These are phyloP conservation scores for Etheostoma spectabile DNA, from an alignment of 2,113 vertebrate species.

Conservation along the genomic window DNA sequence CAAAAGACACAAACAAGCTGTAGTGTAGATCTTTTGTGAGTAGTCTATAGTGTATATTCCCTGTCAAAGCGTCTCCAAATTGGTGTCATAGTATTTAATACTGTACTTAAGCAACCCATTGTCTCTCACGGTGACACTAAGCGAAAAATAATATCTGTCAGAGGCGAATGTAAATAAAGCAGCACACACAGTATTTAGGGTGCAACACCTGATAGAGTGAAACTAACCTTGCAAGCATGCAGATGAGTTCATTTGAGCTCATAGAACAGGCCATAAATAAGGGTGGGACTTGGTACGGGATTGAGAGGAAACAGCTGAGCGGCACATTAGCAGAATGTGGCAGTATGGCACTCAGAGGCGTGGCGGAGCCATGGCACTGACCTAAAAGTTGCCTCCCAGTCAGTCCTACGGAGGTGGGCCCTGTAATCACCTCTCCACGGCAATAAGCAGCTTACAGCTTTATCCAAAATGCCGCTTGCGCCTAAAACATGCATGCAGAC, in stretches of 20 bases:
- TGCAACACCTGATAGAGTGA: conserved; percentile 32
- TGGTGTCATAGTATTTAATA: conserved; percentile 19
- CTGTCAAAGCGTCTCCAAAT: background rate
- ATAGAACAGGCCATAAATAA: conserved; percentile 25
- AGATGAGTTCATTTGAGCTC: conserved; percentile 66
- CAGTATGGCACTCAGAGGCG: conserved; percentile 47
- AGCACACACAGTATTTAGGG: conserved; percentile 12
- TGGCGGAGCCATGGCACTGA: conserved; percentile 70
- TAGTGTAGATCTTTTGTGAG: background rate
- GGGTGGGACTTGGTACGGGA: conserved; percentile 37
- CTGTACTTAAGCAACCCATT: conserved; percentile 22
- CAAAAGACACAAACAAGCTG: background rate
- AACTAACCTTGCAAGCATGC: conserved; percentile 15
- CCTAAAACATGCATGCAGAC: conserved; percentile 82
- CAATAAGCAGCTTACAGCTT: conserved; percentile 85
- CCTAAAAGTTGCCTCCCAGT: conserved; percentile 80
- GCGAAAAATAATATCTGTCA: conserved; percentile 42
- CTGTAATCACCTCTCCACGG: conserved; percentile 83
- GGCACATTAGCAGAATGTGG: conserved; percentile 43
- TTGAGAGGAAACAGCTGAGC: conserved; percentile 16
- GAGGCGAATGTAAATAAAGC: conserved; percentile 41
- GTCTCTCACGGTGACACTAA: conserved; percentile 33
- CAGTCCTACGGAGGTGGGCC: conserved; percentile 78
- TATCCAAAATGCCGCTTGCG: conserved; percentile 77
- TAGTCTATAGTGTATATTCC: background rate